phyloP scores from a whole-genome alignment of 1,140 invertebrate genomes.

The Nasonia vitripennis region DNA sequence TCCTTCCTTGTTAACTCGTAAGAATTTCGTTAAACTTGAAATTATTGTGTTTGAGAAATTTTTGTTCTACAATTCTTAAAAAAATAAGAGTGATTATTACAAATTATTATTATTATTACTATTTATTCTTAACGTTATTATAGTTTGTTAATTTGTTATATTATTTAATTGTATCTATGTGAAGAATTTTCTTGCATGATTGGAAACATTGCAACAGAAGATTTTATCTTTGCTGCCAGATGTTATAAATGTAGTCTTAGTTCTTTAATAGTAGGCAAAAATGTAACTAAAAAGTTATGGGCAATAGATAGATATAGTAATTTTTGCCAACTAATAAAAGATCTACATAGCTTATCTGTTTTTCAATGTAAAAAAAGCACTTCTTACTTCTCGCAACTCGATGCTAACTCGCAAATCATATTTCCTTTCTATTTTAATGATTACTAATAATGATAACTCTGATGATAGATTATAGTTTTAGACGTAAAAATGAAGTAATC shows the following conservation, averaged over 20 bases:
- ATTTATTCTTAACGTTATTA: neutral
- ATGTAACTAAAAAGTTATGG: neutral
- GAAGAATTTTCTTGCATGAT: neutral
- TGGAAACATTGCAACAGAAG: neutral
- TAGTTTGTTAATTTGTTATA: neutral
- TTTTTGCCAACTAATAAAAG: conserved; percentile 12
- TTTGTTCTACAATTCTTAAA: neutral
- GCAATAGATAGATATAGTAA: conserved; percentile 25
- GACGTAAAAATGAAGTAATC: conserved; percentile 4
- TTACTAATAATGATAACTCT: conserved; percentile 7
- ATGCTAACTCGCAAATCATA: conserved; percentile 19
- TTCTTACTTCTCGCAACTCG: conserved; percentile 20
- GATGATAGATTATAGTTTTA: neutral
- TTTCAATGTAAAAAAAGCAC: conserved; percentile 31
- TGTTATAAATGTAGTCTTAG: neutral
- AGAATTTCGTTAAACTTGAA: neutral
- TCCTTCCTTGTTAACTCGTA: neutral
- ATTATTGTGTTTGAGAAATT: neutral
- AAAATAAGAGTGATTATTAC: neutral
- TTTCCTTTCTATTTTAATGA: conserved; percentile 25
- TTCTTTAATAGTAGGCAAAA: conserved; percentile 16
- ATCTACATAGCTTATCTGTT: conserved; percentile 41
- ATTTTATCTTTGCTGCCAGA: neutral
- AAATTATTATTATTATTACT: neutral
- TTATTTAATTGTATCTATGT: neutral